phyloP scores from a whole-genome alignment of 2,113 vertebrate genomes.

The Piaya cayana region DNA sequence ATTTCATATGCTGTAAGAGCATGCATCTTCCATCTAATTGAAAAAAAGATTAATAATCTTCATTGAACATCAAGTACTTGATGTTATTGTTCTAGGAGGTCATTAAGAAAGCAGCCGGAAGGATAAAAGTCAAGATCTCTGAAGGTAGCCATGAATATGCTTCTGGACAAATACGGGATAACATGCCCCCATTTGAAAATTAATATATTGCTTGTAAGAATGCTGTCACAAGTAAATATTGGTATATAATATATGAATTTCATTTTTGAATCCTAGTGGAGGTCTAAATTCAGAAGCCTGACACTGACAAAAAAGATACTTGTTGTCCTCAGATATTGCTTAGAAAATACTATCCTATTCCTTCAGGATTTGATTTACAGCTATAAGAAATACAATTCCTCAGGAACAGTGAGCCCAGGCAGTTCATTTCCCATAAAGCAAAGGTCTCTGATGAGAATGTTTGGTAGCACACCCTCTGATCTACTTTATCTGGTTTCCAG shows the following conservation, averaged over 20 bases:
- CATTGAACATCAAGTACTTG: not conserved
- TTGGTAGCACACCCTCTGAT: conserved; percentile 60
- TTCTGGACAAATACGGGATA: conserved; percentile 8
- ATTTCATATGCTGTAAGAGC: conserved; percentile 7
- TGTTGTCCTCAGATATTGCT: conserved; percentile 59
- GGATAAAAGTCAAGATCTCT: conserved; percentile 30
- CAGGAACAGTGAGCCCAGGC: conserved; percentile 47
- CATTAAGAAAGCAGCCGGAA: conserved; percentile 30
- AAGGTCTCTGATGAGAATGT: conserved; percentile 73
- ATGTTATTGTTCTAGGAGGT: not conserved
- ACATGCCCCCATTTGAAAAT: conserved; percentile 32
- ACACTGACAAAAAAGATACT: conserved; percentile 42
- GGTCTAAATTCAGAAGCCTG: conserved; percentile 69
- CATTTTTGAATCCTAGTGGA: conserved; percentile 70
- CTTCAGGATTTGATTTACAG: conserved; percentile 71
- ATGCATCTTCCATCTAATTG: conserved; percentile 60
- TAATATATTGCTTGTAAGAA: conserved; percentile 15
- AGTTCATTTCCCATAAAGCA: conserved; percentile 73
- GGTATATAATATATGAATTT: not conserved
- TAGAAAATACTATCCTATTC: conserved; percentile 65
- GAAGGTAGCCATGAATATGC: conserved; percentile 4
- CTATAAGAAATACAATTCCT: conserved; percentile 70
- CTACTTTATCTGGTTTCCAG: conserved; percentile 71
- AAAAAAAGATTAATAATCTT: not conserved
- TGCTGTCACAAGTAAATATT: not conserved